Conservation (phyloP, 2,113 vertebrate species). For the Scortum barcoo region DNA sequence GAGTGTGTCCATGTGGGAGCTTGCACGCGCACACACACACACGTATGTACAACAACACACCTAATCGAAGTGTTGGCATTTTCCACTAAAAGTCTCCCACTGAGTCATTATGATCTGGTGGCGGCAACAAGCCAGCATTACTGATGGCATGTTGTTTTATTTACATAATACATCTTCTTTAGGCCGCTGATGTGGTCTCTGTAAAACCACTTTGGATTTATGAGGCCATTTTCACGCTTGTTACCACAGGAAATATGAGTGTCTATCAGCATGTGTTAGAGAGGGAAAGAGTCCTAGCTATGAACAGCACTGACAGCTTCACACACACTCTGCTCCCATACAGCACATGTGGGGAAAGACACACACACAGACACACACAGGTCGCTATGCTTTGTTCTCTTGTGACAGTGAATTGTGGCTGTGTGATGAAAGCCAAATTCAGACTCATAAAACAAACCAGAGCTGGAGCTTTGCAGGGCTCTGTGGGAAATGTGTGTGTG, state of each 20-base stretch:
- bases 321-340: slow-evolving; percentile 26
- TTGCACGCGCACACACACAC: slow-evolving; percentile 11
- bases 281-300: slow-evolving; percentile 48
- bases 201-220: slow-evolving; percentile 81
- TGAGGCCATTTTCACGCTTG: slow-evolving; percentile 81
- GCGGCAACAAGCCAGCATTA: slow-evolving; percentile 69
- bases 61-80: slow-evolving; percentile 73
- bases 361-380: slow-evolving; percentile 26
- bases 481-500: slow-evolving; percentile 13
- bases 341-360: neutral
- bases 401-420: slow-evolving; percentile 64
- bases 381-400: slow-evolving; percentile 63
- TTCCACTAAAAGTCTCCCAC: slow-evolving; percentile 75
- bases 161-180: slow-evolving; percentile 82
- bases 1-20: slow-evolving; percentile 56
- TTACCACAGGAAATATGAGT: slow-evolving; percentile 80
- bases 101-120: slow-evolving; percentile 76
- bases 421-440: slow-evolving; percentile 63
- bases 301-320: slow-evolving; percentile 39
- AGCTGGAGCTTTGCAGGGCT: slow-evolving; percentile 25
- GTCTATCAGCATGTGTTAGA: slow-evolving; percentile 77
- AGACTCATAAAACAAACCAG: slow-evolving; percentile 59
- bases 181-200: slow-evolving; percentile 72
- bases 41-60: slow-evolving; percentile 23
- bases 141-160: slow-evolving; percentile 83